phyloP scores from a whole-genome alignment of 2,113 vertebrate genomes.

The Oriolus oriolus region DNA sequence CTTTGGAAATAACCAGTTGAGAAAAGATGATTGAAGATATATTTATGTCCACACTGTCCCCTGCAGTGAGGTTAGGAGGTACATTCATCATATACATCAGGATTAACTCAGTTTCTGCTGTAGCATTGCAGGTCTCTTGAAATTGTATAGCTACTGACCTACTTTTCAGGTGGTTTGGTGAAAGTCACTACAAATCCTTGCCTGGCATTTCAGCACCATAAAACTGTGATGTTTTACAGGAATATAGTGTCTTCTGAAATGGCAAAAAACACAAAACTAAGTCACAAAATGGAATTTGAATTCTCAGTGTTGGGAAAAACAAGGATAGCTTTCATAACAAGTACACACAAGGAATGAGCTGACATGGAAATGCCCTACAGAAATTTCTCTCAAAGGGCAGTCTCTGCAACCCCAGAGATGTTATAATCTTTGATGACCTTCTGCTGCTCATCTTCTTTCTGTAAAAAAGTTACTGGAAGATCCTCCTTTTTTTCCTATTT shows the following conservation, averaged over 20 bases:
- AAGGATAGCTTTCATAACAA: rapidly evolving
- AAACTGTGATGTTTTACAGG: background rate
- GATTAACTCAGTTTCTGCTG: conserved; percentile 23
- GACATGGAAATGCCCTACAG: background rate
- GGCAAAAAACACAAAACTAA: background rate
- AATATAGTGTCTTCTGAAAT: background rate
- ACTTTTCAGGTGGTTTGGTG: conserved; percentile 48
- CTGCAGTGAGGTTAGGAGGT: background rate
- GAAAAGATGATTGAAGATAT: conserved; percentile 32
- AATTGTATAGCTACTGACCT: conserved; percentile 26
- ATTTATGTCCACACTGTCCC: conserved; percentile 6
- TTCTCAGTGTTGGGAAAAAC: background rate
- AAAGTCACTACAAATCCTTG: conserved; percentile 12
- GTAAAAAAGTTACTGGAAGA: background rate
- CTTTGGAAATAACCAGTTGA: background rate
- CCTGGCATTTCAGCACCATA: background rate
- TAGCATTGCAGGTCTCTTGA: background rate
- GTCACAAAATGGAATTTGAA: background rate
- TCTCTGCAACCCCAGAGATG: background rate
- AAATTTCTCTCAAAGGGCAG: background rate
- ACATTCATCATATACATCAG: background rate
- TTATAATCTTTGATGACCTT: background rate
- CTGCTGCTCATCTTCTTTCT: background rate
- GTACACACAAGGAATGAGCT: background rate
- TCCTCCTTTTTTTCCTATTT: rapidly evolving